Percentiles rank a stretch among this genome's conserved stretches.
phyloP scores from a whole-genome alignment of 2,113 vertebrate species.

The Rhynchomys soricoides region DNA sequence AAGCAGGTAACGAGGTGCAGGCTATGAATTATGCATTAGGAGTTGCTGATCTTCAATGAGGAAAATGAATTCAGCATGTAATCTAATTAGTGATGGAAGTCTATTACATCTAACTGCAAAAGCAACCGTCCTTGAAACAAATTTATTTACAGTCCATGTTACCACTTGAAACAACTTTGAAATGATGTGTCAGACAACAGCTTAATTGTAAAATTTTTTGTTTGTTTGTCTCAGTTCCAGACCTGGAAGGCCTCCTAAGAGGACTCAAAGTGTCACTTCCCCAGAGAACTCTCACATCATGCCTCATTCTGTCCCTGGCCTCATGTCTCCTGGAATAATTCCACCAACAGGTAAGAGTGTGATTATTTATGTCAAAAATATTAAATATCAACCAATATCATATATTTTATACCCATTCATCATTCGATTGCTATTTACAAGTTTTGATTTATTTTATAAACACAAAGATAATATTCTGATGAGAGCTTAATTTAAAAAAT shows the following conservation, averaged over 20 bases:
- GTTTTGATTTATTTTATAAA: neutral
- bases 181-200: slow-evolving; percentile 95
- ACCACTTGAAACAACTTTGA: slow-evolving; percentile 96
- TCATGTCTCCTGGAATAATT: slow-evolving; percentile 99
- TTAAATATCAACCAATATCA: neutral
- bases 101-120: slow-evolving; percentile 99
- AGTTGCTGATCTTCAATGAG: slow-evolving; percentile 99
- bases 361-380: slow-evolving; percentile 23
- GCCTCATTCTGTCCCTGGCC: slow-evolving; percentile 98
- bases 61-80: slow-evolving; percentile 99
- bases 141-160: slow-evolving; percentile 99
- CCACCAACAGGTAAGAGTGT: slow-evolving; percentile 95
- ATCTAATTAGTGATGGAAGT: slow-evolving; percentile 99
- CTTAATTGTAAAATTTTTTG: slow-evolving; percentile 92
- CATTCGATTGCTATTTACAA: neutral
- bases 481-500: slow-evolving; percentile 29
- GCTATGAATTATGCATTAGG: slow-evolving; percentile 99
- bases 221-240: slow-evolving; percentile 94
- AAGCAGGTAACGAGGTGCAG: slow-evolving; percentile 99
- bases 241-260: slow-evolving; percentile 99
- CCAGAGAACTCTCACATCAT: slow-evolving; percentile 99
- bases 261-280: slow-evolving; percentile 98
- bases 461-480: neutral
- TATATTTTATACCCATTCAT: neutral
- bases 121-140: slow-evolving; percentile 99